Percentiles rank a stretch among this genome's conserved stretches.
Evolutionary conservation across 2,113 vertebrate genomes (phyloP).

Genomic region (Pachycephala philippinensis): DNA sequence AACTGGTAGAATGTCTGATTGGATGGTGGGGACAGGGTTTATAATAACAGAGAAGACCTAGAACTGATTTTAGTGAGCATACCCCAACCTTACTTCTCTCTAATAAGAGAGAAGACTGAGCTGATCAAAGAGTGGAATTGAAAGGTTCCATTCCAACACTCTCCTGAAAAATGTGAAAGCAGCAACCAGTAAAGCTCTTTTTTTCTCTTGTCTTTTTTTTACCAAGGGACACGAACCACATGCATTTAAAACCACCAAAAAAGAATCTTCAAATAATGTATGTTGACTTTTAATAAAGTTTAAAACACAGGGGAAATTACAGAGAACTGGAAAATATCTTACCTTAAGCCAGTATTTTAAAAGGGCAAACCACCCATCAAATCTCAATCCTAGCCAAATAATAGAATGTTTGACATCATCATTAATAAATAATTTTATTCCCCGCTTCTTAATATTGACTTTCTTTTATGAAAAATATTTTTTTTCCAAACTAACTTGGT

Average conservation of each 20-base stretch:
- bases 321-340: not conserved
- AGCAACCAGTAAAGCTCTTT: not conserved
- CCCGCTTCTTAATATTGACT: not conserved
- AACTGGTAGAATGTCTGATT: not conserved
- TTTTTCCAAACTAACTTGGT: not conserved
- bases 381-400: not conserved
- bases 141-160: not conserved
- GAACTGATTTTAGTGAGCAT: not conserved
- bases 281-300: constrained; percentile 23
- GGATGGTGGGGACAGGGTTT: not conserved
- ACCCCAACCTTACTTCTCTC: not conserved
- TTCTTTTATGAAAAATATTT: not conserved
- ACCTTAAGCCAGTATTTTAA: not conserved
- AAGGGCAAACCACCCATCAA: not conserved
- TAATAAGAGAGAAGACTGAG: not conserved
- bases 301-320: constrained; percentile 13
- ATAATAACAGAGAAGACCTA: not conserved
- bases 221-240: not conserved
- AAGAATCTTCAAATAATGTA: not conserved
- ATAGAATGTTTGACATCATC: not conserved
- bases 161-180: not conserved
- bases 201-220: not conserved
- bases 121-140: not conserved
- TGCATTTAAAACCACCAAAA: not conserved
- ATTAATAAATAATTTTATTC: not conserved